Conservation (phyloP, 2,797 vertebrate genomes). For the Protonibea diacanthus region DNA sequence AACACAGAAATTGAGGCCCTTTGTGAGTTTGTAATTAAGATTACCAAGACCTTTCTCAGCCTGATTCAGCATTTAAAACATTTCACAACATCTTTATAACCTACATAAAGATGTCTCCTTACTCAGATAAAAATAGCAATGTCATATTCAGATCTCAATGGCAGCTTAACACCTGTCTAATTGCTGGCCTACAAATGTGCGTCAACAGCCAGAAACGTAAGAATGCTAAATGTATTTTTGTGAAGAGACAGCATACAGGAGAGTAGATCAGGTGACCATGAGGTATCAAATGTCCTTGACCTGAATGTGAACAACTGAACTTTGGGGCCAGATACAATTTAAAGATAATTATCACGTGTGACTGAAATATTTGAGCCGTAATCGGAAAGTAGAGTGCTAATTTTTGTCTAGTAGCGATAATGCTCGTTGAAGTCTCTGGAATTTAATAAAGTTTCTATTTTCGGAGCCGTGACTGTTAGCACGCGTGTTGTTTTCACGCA, state of each 20-base stretch:
- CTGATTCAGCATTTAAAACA: background rate
- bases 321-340: background rate
- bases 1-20: background rate
- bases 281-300: background rate
- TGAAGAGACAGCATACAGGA: background rate
- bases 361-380: background rate
- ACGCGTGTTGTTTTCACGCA: no score
- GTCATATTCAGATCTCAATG: background rate
- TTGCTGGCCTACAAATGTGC: no score
- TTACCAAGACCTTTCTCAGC: background rate
- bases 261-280: background rate
- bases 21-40: background rate
- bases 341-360: background rate
- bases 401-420: no score
- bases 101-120: background rate
- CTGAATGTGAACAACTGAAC: background rate
- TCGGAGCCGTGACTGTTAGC: no score
- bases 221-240: background rate
- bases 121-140: background rate
- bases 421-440: no score
- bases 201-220: background rate
- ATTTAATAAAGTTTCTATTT: no score
- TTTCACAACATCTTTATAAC: background rate
- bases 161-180: background rate
- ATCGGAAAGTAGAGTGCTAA: background rate